These are phyloP conservation scores for Stercorarius parasiticus DNA, from an alignment of 2,113 vertebrate species.

Conservation along the genomic window DNA sequence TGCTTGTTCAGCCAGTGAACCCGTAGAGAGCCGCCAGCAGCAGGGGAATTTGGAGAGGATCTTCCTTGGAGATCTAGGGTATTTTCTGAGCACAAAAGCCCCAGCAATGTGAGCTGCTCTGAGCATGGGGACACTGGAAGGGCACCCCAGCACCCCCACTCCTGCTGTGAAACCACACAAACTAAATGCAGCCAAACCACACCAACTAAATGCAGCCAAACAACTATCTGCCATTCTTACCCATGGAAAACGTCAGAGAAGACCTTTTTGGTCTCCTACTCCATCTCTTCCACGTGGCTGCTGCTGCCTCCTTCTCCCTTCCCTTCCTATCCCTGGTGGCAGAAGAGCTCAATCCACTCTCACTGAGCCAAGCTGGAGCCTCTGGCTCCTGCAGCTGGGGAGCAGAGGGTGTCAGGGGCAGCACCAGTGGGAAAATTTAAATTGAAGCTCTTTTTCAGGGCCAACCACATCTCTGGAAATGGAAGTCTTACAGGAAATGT, in stretches of 20 bases:
- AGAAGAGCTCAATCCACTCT: not conserved
- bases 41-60: not conserved
- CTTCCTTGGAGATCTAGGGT: not conserved
- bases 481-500: not conserved
- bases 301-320: not conserved
- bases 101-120: not conserved
- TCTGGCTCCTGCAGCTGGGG: not conserved
- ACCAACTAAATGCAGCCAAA: not conserved
- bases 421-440: not conserved
- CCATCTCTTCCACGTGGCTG: not conserved
- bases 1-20: not conserved
- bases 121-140: not conserved
- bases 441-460: not conserved
- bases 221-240: not conserved
- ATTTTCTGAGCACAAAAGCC: not conserved
- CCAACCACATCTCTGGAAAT: not conserved
- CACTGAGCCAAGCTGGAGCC: not conserved
- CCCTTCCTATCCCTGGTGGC: not conserved
- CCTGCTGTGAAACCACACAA: not conserved
- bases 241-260: not conserved
- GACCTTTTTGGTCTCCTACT: not conserved
- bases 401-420: not conserved
- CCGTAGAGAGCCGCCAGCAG: not conserved
- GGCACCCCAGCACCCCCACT: not conserved
- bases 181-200: not conserved